These are phyloP conservation scores for Cardiocondyla obscurior DNA, from an alignment of 1,140 invertebrate species.

Conservation along the genomic window DNA sequence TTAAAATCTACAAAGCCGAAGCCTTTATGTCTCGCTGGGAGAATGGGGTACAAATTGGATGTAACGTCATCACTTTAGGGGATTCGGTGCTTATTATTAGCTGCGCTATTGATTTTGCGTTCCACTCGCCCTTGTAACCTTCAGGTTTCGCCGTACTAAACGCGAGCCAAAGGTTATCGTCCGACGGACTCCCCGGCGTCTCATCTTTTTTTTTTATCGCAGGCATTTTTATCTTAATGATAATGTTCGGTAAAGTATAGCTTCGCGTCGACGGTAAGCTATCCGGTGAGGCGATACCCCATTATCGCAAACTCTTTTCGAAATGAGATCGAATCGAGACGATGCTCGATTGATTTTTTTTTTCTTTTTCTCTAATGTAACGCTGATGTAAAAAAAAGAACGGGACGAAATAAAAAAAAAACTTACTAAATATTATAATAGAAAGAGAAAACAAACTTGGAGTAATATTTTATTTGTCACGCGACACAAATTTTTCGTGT, in stretches of 20 bases:
- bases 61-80: conserved; percentile 71
- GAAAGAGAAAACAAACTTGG: background rate
- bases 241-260: conserved; percentile 30
- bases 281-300: background rate
- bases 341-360: background rate
- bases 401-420: background rate
- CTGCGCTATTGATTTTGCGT: conserved; percentile 65
- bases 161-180: conserved; percentile 54
- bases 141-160: background rate
- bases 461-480: too few species aligned
- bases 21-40: conserved; percentile 33
- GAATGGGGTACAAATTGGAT: conserved; percentile 63
- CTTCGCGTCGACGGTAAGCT: conserved; percentile 1
- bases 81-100: conserved; percentile 72
- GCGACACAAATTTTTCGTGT: too few species aligned
- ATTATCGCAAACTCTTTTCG: conserved; percentile 7
- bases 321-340: background rate
- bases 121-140: conserved; percentile 3
- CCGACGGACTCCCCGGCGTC: background rate
- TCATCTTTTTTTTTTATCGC: background rate
- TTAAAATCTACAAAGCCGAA: conserved; percentile 68
- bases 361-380: conserved; percentile 22
- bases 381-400: background rate
- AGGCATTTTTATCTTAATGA: conserved; percentile 46
- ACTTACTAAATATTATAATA: background rate